Base-by-base conservation (phyloP, 2,113 vertebrate genomes). In the Scomber scombrus region DNA sequence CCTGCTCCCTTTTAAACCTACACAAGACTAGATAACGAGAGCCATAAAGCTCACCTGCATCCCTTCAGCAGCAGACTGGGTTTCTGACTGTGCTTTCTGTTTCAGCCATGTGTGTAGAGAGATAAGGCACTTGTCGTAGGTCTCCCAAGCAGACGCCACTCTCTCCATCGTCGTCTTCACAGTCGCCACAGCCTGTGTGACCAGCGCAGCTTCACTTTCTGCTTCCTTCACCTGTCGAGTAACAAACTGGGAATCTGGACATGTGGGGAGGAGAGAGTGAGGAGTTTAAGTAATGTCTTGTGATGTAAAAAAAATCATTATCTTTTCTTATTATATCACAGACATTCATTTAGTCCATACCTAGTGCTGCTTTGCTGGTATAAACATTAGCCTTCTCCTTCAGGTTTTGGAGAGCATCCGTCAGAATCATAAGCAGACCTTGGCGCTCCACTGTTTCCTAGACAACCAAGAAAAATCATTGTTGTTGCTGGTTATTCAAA, bases 361-460 rank as follows among this genome's bases (percentile, higher is more conserved):
- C 70, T 43, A 87, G 76, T 0, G 87, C 83, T 71, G 89, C 80
- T 26, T 82, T 81, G 47, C 80, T 71, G 43, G 74, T 87, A 62
- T 85, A 84, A 43, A 54, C 23, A 4, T 77, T 62, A 0, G 80
- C 75, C 45, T 62, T 91, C 47, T 80, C 78, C 71, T 80, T 82
- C 57, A 91, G 74, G 50, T 19, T 66, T 69, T 84, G 80, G 11
- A 89, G 71, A 5, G 80, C 34, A 1, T 85, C 81, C n/a, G 45
- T 78, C 65, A 91, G 68, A 80, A 77, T 82, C 62, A 85, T 19
- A 50, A 80, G 58, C 43, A 62, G 26, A 23, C 75, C 52, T 50
- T 57, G 80, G 12, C 34, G 85, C 55, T 85, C 68, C 47, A 86
- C 61, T 6, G 75, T 82, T 65, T 87, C 85, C 89, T 91, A 29